A percentile compares a stretch with the other conserved stretches of the same genome.
These are phyloP conservation scores for Myotis vivesi DNA, from an alignment of 2,797 vertebrate species.

Conservation along the genomic window DNA sequence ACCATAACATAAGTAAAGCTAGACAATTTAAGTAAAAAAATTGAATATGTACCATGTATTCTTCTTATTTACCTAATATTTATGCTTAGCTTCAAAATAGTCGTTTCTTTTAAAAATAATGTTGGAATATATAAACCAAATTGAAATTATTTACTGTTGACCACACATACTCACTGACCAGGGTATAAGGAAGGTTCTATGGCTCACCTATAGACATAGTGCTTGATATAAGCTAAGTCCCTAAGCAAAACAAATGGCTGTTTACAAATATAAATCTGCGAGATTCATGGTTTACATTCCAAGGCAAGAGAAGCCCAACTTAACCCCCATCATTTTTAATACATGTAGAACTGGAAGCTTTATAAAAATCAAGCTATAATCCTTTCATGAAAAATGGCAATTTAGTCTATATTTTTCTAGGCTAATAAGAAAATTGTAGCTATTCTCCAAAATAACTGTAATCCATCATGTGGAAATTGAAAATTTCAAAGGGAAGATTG, in stretches of 20 bases:
- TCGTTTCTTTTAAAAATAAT: not conserved
- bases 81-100: not conserved
- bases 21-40: not conserved
- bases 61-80: not conserved
- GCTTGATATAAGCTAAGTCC: not conserved
- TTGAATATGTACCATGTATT: not conserved
- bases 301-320: not conserved
- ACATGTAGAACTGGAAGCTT: not conserved
- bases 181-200: not conserved
- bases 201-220: not conserved
- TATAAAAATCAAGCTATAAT: not conserved
- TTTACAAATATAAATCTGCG: not conserved
- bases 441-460: conserved; percentile 39
- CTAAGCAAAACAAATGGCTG: not conserved
- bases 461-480: not conserved
- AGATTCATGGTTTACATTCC: not conserved
- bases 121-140: not conserved
- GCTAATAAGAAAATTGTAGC: conserved; percentile 19
- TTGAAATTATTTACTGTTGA: not conserved
- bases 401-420: conserved; percentile 17
- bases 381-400: conserved; percentile 1
- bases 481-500: conserved; percentile 21
- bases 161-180: not conserved
- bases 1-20: not conserved
- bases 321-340: not conserved